Base-by-base conservation (phyloP, 2,888 invertebrate genomes). In the Epistrophe grossulariae region DNA sequence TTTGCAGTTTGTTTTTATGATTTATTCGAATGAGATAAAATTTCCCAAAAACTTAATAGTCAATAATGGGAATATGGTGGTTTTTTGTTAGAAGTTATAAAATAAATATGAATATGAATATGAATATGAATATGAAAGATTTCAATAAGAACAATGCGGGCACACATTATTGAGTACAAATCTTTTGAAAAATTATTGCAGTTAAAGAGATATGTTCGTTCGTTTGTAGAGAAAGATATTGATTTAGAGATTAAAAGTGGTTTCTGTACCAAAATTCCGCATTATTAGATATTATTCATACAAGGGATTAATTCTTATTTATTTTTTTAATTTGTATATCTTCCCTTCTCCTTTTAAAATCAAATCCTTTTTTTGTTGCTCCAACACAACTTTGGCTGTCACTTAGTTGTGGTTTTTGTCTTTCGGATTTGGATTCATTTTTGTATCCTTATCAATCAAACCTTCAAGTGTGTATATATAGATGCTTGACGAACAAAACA, bases 371-470 rank as follows among this genome's bases (percentile, higher is more conserved):
- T 60, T 40, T 24, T 19, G 13, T 48, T 17, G 19, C 4, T 66
- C 17, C 10, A 48, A 48, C 35, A 66, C 11, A 66, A 50, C 55
- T 55, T 70, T 70, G 38, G 10, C n/a, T 70, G 70, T 70, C 55
- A 40, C 38, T 70, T 70, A 70, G 70, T 35, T 70, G 55, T 24
- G 70, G 70, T 40, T 70, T 70, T 70, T 45, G 28, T 66, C 15
- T 66, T 66, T 68, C 43, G 48, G 66, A 48, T 43, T 52, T 55
- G n/a, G 48, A 52, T 55, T 55, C 15, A 55, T 70, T 70, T 70
- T 55, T 50, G 52, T 70, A 70, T 55, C 70, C 70, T 55, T 70
- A 55, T 70, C 70, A 70, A 70, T 70, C 70, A 70, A 68, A 50
- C 70, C 70, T 17, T 70, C 70, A 70, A 70, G n/a, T 70, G 52